Conservation (phyloP, 1,140 invertebrate species). For the Dufourea novaeangliae region DNA sequence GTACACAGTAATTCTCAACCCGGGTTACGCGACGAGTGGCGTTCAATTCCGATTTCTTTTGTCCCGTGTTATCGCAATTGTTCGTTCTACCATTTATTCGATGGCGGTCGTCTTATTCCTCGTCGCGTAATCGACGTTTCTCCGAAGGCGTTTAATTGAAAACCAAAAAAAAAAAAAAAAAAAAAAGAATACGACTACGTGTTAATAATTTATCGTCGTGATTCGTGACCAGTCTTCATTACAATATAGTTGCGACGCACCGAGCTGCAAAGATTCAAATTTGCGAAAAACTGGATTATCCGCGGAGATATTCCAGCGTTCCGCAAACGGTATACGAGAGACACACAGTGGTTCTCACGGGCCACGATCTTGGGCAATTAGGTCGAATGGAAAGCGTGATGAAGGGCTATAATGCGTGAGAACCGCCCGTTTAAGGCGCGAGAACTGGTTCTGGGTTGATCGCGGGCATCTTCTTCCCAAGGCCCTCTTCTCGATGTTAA, state of each 20-base stretch:
- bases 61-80: not conserved
- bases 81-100: no score
- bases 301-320: not conserved
- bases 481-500: conserved; percentile 57
- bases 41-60: conserved; percentile 3
- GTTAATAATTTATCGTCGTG: not conserved
- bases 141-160: no score
- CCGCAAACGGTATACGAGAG: not conserved
- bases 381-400: conserved; percentile 39
- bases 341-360: conserved; percentile 70
- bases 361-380: conserved; percentile 51
- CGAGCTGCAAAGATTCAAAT: not conserved
- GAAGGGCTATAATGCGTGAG: conserved; percentile 64
- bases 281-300: not conserved
- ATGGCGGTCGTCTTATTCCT: no score
- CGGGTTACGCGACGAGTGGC: not conserved
- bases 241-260: no score
- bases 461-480: conserved; percentile 64
- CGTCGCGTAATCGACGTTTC: no score
- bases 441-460: conserved; percentile 74
- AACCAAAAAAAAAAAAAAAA: no score
- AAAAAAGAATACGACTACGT: no score
- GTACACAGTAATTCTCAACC: conserved; percentile 39
- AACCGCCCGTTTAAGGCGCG: conserved; percentile 75
- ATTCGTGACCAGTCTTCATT: not conserved